Evolutionary conservation across 2,888 invertebrate species (phyloP).

Genomic region (Magallana nippona): DNA sequence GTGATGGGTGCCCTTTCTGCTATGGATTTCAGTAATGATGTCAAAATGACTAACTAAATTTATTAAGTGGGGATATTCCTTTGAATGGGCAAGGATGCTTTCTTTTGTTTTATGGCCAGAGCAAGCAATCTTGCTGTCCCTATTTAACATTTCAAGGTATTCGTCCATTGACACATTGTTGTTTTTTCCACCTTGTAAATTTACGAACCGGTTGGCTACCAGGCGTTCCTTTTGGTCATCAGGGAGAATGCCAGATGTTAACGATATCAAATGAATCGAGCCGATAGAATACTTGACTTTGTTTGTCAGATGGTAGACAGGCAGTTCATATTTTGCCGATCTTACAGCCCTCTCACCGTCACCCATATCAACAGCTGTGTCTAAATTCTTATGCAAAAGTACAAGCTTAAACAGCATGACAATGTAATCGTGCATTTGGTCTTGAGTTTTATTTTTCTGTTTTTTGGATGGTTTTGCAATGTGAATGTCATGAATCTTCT

Average conservation of each 20-base stretch:
- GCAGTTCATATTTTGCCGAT: conserved; percentile 50
- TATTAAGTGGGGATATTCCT: conserved; percentile 48
- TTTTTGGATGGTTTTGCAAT: background rate
- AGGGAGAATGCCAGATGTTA: conserved; percentile 40
- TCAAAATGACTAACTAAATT: conserved; percentile 40
- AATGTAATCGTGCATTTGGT: too few relatives aligned
- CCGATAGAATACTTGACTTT: conserved; percentile 49
- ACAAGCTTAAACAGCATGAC: too few relatives aligned
- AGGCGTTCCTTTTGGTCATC: conserved; percentile 36
- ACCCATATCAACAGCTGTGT: conserved; percentile 22
- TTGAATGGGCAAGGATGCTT: conserved; percentile 48
- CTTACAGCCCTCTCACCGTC: conserved; percentile 46
- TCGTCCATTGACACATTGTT: conserved; percentile 47
- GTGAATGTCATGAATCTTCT: background rate
- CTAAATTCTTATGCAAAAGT: too few relatives aligned
- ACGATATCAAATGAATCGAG: conserved; percentile 44
- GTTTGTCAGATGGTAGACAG: conserved; percentile 50
- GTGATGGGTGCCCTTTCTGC: conserved; percentile 44
- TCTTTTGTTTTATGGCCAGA: conserved; percentile 47
- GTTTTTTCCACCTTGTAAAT: conserved; percentile 47
- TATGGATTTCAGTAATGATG: conserved; percentile 3
- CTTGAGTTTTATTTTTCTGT: background rate
- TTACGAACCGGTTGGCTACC: conserved; percentile 47
- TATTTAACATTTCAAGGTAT: conserved; percentile 38
- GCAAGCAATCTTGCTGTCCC: conserved; percentile 41